Evolutionary conservation across 2,113 vertebrate genomes (phyloP).

Genomic region (Castor canadensis): DNA sequence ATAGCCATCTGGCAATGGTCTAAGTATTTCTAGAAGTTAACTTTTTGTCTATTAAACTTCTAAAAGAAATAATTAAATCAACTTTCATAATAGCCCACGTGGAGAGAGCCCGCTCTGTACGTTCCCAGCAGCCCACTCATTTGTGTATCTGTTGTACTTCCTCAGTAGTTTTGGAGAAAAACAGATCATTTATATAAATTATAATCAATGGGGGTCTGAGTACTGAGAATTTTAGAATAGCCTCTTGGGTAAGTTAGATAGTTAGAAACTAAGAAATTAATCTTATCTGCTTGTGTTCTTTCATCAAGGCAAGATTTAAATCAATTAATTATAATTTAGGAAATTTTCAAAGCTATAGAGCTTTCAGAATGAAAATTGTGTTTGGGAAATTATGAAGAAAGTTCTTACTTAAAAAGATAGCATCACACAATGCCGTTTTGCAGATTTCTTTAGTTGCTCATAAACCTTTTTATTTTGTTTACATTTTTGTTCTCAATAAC

Average conservation of each 20-base stretch:
- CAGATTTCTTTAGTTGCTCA: background rate
- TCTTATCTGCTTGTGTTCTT: conserved; percentile 79
- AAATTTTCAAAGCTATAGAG: conserved; percentile 78
- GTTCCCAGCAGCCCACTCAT: conserved; percentile 72
- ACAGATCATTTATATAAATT: conserved; percentile 84
- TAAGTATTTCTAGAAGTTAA: conserved; percentile 76
- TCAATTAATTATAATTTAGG: conserved; percentile 83
- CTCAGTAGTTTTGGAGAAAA: conserved; percentile 66
- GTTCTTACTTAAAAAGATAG: conserved; percentile 51
- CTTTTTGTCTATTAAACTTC: conserved; percentile 80
- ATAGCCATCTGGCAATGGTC: conserved; percentile 68
- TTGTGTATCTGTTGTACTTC: conserved; percentile 60
- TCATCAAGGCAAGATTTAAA: conserved; percentile 80
- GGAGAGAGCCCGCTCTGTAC: conserved; percentile 58
- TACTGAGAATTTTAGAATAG: conserved; percentile 70
- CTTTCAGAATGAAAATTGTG: conserved; percentile 70
- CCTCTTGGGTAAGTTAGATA: conserved; percentile 77
- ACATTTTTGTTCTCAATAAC: conserved; percentile 9
- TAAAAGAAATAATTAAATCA: conserved; percentile 83
- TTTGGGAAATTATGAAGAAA: conserved; percentile 64
- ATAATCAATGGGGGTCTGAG: conserved; percentile 76
- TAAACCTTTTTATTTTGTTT: conserved; percentile 12
- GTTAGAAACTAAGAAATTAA: conserved; percentile 76
- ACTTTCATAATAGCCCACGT: conserved; percentile 64
- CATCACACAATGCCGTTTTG: background rate